Evolutionary conservation across 1,140 invertebrate genomes (phyloP).

Genomic region (Subanguina moxae): DNA sequence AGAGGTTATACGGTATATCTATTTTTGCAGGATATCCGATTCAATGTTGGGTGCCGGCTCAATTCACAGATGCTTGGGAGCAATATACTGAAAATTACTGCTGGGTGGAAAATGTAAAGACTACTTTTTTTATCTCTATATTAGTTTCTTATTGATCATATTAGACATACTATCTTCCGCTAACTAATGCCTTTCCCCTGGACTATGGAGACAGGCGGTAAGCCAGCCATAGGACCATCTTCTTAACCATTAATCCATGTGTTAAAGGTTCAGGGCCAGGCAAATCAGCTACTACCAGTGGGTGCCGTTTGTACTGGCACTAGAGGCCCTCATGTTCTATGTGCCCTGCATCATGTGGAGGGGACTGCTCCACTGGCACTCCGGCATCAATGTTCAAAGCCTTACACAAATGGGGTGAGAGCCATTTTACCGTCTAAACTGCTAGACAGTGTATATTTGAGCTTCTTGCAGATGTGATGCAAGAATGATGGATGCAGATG

Average conservation of each 20-base stretch:
- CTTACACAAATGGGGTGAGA: conserved; percentile 56
- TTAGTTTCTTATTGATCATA: background rate
- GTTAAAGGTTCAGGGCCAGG: conserved; percentile 49
- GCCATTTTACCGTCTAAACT: background rate
- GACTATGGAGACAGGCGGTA: conserved; percentile 58
- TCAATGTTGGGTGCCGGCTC: conserved; percentile 60
- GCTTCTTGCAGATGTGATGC: conserved; percentile 45
- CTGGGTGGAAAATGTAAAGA: conserved; percentile 56
- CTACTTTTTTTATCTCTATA: background rate
- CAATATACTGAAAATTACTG: conserved; percentile 59
- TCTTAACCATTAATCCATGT: background rate
- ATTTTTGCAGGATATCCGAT: conserved; percentile 54
- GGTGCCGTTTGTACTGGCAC: conserved; percentile 62
- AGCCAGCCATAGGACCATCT: background rate
- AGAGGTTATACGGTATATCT: no score
- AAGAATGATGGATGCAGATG: conserved; percentile 59
- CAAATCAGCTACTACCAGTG: conserved; percentile 63
- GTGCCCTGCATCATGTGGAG: conserved; percentile 63
- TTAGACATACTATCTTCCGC: conserved; percentile 54
- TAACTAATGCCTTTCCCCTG: conserved; percentile 58
- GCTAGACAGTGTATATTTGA: background rate
- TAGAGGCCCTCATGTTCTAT: conserved; percentile 65
- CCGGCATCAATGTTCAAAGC: conserved; percentile 58
- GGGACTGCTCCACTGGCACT: conserved; percentile 59
- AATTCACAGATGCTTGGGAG: conserved; percentile 60